A percentile compares a stretch with the other conserved stretches of the same genome.
Evolutionary conservation across 2,797 vertebrate species (phyloP).

Genomic region (Chelonia mydas): DNA sequence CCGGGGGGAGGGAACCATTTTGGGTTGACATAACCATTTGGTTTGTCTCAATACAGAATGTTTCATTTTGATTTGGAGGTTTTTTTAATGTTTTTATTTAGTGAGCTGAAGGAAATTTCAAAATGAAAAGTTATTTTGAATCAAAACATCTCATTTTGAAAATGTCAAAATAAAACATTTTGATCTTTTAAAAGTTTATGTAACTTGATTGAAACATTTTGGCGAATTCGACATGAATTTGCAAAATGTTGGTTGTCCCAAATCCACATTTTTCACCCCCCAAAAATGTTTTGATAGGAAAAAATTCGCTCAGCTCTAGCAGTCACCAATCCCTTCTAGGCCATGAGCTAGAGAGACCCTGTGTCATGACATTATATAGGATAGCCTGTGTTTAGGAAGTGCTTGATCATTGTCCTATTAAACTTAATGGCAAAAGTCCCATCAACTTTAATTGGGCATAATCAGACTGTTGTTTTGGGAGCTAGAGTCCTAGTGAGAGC

Average conservation of each 20-base stretch:
- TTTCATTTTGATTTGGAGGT: neutral
- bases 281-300: neutral
- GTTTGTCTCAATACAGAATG: neutral
- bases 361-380: neutral
- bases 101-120: neutral
- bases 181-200: neutral
- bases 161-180: neutral
- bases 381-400: neutral
- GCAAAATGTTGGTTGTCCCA: neutral
- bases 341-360: neutral
- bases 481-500: neutral
- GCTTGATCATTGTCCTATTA: neutral
- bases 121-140: neutral
- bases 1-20: neutral
- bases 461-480: neutral
- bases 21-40: neutral
- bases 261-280: neutral
- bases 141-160: neutral
- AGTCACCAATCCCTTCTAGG: conserved; percentile 16
- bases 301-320: neutral
- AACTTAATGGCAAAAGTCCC: neutral
- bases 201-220: neutral
- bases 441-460: fast-evolving
- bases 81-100: neutral
- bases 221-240: neutral